Evolutionary conservation across 35 echinoderm and acorn worm species (phyloP).

Genomic region (Heliocidaris tuberculata): DNA sequence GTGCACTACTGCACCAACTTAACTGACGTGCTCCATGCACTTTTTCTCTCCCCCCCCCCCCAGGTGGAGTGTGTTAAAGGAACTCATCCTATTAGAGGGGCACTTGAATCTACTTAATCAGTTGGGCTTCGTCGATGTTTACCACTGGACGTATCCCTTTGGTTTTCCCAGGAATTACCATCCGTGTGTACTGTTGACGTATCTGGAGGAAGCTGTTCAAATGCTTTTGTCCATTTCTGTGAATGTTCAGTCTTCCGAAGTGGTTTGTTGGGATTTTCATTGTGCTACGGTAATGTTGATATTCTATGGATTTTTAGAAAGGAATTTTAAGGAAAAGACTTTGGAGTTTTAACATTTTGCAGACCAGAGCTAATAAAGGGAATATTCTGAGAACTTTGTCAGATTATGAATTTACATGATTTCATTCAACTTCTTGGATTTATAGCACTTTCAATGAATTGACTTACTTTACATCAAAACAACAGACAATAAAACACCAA

Average conservation of each 20-base stretch:
- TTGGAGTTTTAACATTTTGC: neutral
- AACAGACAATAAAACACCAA: neutral
- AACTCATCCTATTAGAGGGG: neutral
- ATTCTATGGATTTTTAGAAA: neutral
- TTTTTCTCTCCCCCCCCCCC: neutral
- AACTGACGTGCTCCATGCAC: neutral
- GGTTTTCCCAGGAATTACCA: neutral
- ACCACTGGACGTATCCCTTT: neutral
- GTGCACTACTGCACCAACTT: neutral
- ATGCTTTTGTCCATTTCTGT: neutral
- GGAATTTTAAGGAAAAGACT: neutral
- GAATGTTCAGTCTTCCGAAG: neutral
- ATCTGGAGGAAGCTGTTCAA: neutral
- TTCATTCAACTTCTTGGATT: neutral
- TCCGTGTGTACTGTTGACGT: neutral
- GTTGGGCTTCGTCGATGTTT: neutral
- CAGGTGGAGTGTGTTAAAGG: neutral
- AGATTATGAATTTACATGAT: neutral
- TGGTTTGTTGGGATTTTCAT: neutral
- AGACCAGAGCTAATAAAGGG: neutral
- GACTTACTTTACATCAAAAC: neutral
- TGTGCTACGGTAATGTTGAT: neutral
- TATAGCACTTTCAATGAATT: neutral
- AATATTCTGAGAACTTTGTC: neutral
- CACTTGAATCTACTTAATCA: neutral